phyloP scores from a whole-genome alignment of 2,113 vertebrate genomes.

The Sylvietta virens region DNA sequence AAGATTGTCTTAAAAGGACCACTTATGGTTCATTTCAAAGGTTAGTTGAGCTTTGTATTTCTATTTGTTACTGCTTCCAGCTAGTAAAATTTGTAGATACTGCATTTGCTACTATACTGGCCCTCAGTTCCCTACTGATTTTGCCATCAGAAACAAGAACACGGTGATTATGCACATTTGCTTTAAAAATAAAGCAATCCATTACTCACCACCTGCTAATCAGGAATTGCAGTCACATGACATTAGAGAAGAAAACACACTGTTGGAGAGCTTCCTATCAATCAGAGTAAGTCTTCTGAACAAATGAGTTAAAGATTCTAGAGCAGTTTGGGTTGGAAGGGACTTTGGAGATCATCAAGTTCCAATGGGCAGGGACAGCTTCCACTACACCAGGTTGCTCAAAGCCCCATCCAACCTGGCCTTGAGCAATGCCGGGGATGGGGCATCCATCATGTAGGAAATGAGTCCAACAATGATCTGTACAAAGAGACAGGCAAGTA shows the following conservation, averaged over 20 bases:
- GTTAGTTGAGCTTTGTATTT: neutral
- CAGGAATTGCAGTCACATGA: neutral
- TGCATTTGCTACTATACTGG: neutral
- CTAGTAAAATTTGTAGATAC: neutral
- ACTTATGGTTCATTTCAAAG: neutral
- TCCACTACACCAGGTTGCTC: neutral
- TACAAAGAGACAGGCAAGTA: neutral
- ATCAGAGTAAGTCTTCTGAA: neutral
- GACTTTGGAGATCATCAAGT: neutral
- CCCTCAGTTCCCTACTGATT: neutral
- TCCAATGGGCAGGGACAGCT: neutral
- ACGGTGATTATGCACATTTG: rapidly evolving
- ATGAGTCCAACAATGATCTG: neutral
- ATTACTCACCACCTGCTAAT: neutral
- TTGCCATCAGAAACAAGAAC: neutral
- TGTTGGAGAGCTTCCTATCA: neutral
- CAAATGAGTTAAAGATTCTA: neutral
- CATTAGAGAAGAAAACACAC: neutral
- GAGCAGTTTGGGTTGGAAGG: neutral
- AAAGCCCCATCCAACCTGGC: neutral
- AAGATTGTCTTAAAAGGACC: neutral
- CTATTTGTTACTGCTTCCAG: neutral
- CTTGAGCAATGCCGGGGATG: neutral
- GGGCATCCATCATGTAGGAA: neutral
- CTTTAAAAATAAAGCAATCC: neutral